A percentile compares a stretch with the other conserved stretches of the same genome.
phyloP scores from a whole-genome alignment of 2,888 invertebrate species.

The Eueremaeus valkanovi region DNA sequence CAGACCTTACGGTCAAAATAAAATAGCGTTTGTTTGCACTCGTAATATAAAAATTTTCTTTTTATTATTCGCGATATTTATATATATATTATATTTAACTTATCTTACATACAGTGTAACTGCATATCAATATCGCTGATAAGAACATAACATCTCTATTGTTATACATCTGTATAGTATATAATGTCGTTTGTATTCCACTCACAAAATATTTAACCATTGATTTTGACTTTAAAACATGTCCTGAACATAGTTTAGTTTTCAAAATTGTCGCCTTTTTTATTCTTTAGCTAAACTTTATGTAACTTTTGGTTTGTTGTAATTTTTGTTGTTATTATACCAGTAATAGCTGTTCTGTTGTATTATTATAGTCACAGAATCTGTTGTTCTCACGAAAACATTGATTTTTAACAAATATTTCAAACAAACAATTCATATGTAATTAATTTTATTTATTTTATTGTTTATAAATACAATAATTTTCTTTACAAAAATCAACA shows the following conservation, averaged over 20 bases:
- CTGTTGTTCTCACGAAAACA: too few species aligned
- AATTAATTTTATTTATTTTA: too few species aligned
- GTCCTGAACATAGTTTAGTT: too few species aligned
- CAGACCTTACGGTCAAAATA: neutral
- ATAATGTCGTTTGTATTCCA: conserved; percentile 18
- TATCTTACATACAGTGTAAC: conserved; percentile 2
- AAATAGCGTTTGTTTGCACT: conserved; percentile 3
- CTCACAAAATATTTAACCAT: conserved; percentile 24
- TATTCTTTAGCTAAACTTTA: neutral
- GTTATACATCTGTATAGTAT: neutral
- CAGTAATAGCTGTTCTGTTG: too few species aligned
- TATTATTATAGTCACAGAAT: too few species aligned
- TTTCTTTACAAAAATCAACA: too few species aligned
- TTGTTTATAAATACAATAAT: too few species aligned
- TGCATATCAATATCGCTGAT: conserved; percentile 9
- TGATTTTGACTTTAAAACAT: neutral
- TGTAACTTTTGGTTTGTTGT: neutral
- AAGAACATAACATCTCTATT: conserved; percentile 11
- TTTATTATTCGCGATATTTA: neutral
- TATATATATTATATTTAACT: neutral
- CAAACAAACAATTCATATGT: too few species aligned
- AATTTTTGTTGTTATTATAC: neutral
- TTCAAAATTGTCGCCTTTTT: neutral
- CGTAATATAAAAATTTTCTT: conserved; percentile 5
- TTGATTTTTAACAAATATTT: too few species aligned